Evolutionary conservation across 2,113 vertebrate species (phyloP), one percentile per base, ranked within the genome.

Genomic region (Mormoops blainvillei): DNA sequence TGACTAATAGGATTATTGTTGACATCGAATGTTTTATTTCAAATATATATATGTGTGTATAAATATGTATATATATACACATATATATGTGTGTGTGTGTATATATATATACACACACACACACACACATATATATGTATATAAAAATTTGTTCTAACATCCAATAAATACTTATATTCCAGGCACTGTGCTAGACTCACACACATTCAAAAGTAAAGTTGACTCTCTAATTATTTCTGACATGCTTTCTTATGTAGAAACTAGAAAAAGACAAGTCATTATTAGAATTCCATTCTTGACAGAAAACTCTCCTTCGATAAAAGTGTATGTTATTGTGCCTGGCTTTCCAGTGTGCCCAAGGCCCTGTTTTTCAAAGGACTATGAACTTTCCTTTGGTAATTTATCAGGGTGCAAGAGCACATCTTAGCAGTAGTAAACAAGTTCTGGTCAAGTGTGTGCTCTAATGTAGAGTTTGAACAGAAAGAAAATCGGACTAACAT

Each of bases 351-450:
- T 38, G 78, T 87, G 95, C 96, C 61, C 73, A 91, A 83, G 88
- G 92, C 67, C 77, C 63, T 86, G 43, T 26, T 96, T 96, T 98
- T 97, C 95, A 97, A 97, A 97, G 87, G 38, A 89, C 48, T 92
- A 15, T 94, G 95, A 90, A 94, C 87, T 90, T 89, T 89, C 80
- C 94, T 85, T 95, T 61, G 83, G 58, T 28, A 43, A 52, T 43
- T 0, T 70, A 90, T 86, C 48, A 91, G 71, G 61, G 24, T 36
- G 74, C 71, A 91, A 52, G 43, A 89, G 63, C 86, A 33, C 83
- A 83, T 90, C 61, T 92, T 77, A 86, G 90, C 73, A 92, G 58
- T 68, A 96, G 56, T 96, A 97, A 97, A 94, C 81, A 97, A 94
- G 58, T 71, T 88, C 74, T 56, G 89, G 58, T 85, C 68, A 95